Base-by-base conservation (phyloP, 2,888 invertebrate genomes). In the Calameuta idolon region DNA sequence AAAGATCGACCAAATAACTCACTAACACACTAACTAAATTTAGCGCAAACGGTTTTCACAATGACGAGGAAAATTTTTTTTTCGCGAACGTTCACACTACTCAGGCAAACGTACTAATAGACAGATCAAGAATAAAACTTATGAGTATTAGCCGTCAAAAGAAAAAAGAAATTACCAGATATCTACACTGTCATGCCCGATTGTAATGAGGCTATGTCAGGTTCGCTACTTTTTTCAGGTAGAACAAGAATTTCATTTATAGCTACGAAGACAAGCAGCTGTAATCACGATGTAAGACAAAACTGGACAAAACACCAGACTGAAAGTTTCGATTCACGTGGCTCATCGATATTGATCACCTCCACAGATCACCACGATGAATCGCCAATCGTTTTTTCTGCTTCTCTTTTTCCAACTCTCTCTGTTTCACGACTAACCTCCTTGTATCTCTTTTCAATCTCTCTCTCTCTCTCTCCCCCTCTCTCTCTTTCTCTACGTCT, bases 21-120 rank as follows among this genome's bases (percentile, higher is more conserved):
- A 74, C 74, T 35, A 74, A 34, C 74, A 74, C 74, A 74, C 23
- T 74, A 23, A 74, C 74, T 74, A 74, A 74, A 34, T 74, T 74
- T 74, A 74, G 74, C 74, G 74, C 35, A 34, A 74, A 30, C 1
- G 55, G 74, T 74, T 74, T 74, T 35, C 74, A 30, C 37, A 23
- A 30, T 55, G 55, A 55, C 55, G 74, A 74, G 35, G 34, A 34
- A 15, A 4, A 15, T n/a, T 23, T 5, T 74, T 74, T 31, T 23
- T 74, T 34, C 23, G 35, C n/a, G 35, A 35, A 35, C 12, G 37
- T 34, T 12, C 12, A n/a, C 12, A 9, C 30, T 3, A 30, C 30
- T 5, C 15, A 11, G 12, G 23, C 55, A 23, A 23, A 55, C 9
- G 2, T 55, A 55, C 23, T 23, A 55, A 55, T 33, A 55, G 2